Conservation (phyloP, 2,797 vertebrate species). For the Pseudochirops cupreus region DNA sequence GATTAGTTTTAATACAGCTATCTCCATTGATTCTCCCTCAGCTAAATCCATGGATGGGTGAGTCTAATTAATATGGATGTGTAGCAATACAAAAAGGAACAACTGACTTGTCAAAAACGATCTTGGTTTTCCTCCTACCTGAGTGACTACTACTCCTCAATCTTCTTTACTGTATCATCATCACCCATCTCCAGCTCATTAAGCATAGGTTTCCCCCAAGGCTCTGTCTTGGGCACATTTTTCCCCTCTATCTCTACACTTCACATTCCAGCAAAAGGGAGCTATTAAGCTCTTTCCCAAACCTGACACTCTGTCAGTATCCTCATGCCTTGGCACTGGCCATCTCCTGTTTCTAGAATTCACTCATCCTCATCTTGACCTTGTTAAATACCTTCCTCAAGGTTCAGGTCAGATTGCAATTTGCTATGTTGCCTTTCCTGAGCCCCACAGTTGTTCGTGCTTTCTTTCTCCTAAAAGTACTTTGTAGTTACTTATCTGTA, state of each 20-base stretch:
- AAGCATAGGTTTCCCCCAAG: neutral
- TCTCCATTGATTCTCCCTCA: conserved; percentile 57
- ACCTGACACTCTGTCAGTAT: too few relatives aligned
- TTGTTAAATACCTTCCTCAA: too few relatives aligned
- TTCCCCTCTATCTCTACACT: neutral
- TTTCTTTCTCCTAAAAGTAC: too few relatives aligned
- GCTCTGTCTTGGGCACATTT: neutral
- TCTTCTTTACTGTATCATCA: neutral
- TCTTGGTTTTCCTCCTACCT: neutral
- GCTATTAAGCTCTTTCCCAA: too few relatives aligned
- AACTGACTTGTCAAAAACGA: conserved; percentile 1
- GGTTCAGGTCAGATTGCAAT: too few relatives aligned
- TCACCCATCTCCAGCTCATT: neutral
- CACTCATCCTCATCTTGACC: too few relatives aligned
- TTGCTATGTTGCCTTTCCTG: too few relatives aligned
- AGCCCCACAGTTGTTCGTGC: too few relatives aligned
- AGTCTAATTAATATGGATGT: conserved; percentile 70
- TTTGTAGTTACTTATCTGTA: too few relatives aligned
- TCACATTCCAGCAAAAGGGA: neutral
- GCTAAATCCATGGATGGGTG: conserved; percentile 66
- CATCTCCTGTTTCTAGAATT: too few relatives aligned
- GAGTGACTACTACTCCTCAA: neutral
- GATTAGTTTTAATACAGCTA: conserved; percentile 77
- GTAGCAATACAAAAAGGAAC: conserved; percentile 25
- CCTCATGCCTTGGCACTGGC: too few relatives aligned